Evolutionary conservation across 2,113 vertebrate genomes (phyloP).

Genomic region (Dromiciops gliroides): DNA sequence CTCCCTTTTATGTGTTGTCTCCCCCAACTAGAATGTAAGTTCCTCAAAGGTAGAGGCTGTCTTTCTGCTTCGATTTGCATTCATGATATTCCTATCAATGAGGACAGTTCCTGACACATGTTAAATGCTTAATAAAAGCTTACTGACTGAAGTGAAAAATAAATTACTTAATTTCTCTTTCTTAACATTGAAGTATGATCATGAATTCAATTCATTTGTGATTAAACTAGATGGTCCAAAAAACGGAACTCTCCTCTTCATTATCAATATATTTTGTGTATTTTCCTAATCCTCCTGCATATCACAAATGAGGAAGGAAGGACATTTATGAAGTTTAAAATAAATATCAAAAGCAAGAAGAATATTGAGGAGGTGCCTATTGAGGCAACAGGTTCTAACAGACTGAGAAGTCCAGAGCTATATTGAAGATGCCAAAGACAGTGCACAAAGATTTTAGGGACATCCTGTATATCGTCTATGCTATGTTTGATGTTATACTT

Average conservation of each 20-base stretch:
- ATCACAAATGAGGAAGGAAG: not conserved
- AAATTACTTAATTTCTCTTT: constrained; percentile 18
- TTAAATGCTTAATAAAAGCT: not conserved
- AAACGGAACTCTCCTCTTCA: not conserved
- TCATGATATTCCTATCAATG: not conserved
- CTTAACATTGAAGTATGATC: not conserved
- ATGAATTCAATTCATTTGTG: constrained; percentile 34
- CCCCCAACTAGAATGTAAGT: not conserved
- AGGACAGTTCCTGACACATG: not conserved
- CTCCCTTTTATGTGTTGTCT: not conserved
- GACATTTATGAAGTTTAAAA: not conserved
- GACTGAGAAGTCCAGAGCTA: not conserved
- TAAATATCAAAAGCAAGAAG: constrained; percentile 16
- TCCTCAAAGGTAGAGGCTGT: not conserved
- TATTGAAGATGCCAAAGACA: not conserved
- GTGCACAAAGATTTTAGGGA: not conserved
- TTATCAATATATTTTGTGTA: not conserved
- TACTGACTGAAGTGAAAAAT: not conserved
- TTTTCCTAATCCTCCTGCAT: not conserved
- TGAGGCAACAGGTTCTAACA: not conserved
- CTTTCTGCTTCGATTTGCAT: not conserved
- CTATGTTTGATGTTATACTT: not conserved
- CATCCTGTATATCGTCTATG: not conserved
- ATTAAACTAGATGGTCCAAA: not conserved
- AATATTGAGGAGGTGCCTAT: not conserved